Evolutionary conservation across 2,888 invertebrate species (phyloP), one percentile per base, ranked within the genome.

Genomic region (Ochropleura leucogaster): DNA sequence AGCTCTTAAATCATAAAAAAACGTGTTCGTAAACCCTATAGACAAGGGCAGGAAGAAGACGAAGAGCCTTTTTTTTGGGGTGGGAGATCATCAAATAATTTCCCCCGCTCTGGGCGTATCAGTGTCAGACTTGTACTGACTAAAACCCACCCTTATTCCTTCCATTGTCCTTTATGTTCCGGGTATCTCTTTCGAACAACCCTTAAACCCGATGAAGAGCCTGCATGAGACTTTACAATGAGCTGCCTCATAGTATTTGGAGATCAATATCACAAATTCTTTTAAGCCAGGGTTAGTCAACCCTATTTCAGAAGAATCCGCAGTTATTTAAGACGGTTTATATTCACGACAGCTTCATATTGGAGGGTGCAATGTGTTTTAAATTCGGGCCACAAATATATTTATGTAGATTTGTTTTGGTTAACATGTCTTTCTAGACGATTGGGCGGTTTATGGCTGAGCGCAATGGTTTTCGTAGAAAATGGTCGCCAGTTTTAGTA

Each of bases 341-440:
- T 93, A 93, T 94, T 93, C 94, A 89, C 85, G 84, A 85, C 87
- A 84, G 88, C 85, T 74, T 82, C 81, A 80, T 63, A 42, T 83
- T 63, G 77, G 68, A 71, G 81, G 80, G 77, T 72, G 82, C 83
- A 71, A 81, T 83, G 79, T 86, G 83, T 87, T 85, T 87, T 85
- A 89, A 92, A 92, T 92, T 83, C 73, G 63, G 72, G 72, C 44
- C 67, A 63, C 65, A 88, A 88, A 77, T 86, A 85, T 87, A 86
- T 89, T 89, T 89, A 83, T 88, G 86, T 89, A 85, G 84, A 83
- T 89, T 89, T 90, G 87, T 89, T 90, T 83, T 86, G 85, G 87
- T 89, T 77, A 68, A 76, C 69, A 82, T 80, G 78, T 74, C 74
- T 83, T 64, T 60, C 53, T 72, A 44, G 64, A 67, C 60, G 59